phyloP scores from a whole-genome alignment of 2,888 invertebrate genomes.

The Leptodirus hochenwartii region DNA sequence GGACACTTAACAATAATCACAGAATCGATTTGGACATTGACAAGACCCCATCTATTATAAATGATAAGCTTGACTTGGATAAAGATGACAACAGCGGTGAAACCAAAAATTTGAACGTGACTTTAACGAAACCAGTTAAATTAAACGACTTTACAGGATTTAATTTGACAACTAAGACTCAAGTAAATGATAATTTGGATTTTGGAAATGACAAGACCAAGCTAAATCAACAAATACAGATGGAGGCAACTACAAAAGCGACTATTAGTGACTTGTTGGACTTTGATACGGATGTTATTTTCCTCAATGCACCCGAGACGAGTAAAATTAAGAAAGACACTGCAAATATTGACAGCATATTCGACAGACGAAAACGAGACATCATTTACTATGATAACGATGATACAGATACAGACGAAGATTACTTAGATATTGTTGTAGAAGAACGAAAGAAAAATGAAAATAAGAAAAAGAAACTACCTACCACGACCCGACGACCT shows the following conservation, averaged over 20 bases:
- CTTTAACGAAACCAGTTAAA: too few species aligned
- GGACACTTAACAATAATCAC: not conserved
- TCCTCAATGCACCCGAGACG: slow-evolving; percentile 7
- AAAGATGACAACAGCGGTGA: not conserved
- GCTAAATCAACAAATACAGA: slow-evolving; percentile 3
- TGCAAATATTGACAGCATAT: slow-evolving; percentile 1
- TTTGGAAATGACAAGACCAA: slow-evolving; percentile 4
- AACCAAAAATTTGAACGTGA: not conserved
- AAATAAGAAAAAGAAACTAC: slow-evolving; percentile 8
- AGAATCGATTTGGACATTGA: not conserved
- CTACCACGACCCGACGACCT: slow-evolving; percentile 9
- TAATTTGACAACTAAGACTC: too few species aligned
- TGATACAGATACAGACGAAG: slow-evolving; percentile 9
- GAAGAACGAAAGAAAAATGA: slow-evolving; percentile 10
- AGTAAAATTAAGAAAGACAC: slow-evolving; percentile 1
- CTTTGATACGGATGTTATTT: slow-evolving; percentile 10
- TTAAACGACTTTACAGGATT: too few species aligned
- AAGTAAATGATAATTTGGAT: slow-evolving; percentile 9
- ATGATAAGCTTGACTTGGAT: slow-evolving; percentile 8
- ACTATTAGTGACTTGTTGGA: not conserved
- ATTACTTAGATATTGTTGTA: slow-evolving; percentile 6
- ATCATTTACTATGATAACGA: slow-evolving; percentile 3
- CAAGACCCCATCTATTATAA: slow-evolving; percentile 6
- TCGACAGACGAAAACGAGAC: too few species aligned
- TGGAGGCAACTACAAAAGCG: not conserved